A percentile compares a stretch with the other conserved stretches of the same genome.
Evolutionary conservation across 2,888 invertebrate genomes (phyloP).

Genomic region (Stenichneumon culpator): DNA sequence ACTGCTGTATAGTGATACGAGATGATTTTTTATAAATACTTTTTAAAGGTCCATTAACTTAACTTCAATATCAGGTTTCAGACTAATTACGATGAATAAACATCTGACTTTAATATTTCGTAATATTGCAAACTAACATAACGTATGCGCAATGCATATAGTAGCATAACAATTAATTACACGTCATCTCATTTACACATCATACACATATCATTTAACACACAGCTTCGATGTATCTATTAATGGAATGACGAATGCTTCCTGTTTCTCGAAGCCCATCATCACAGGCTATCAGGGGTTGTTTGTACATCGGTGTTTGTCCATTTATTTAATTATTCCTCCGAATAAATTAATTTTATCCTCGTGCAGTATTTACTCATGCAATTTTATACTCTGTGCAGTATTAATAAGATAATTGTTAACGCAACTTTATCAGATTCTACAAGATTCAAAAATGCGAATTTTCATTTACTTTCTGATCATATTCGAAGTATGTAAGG

Average conservation of each 20-base stretch:
- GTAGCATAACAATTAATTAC: no score
- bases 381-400: no score
- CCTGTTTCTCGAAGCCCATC: not conserved
- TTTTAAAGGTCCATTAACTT: no score
- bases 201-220: not conserved
- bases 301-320: not conserved
- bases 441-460: not conserved
- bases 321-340: not conserved
- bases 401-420: not conserved
- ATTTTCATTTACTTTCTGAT: not conserved
- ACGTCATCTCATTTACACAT: no score
- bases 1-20: no score
- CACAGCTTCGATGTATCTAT: not conserved
- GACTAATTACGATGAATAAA: no score
- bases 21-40: no score
- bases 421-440: not conserved
- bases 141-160: no score
- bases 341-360: not conserved
- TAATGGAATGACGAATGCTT: not conserved
- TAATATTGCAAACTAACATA: no score
- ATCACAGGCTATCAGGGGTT: not conserved
- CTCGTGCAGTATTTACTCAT: not conserved
- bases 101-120: no score
- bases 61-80: no score
- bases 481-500: no score